phyloP scores from a whole-genome alignment of 2,797 vertebrate species.

The Coregonus ussuriensis region DNA sequence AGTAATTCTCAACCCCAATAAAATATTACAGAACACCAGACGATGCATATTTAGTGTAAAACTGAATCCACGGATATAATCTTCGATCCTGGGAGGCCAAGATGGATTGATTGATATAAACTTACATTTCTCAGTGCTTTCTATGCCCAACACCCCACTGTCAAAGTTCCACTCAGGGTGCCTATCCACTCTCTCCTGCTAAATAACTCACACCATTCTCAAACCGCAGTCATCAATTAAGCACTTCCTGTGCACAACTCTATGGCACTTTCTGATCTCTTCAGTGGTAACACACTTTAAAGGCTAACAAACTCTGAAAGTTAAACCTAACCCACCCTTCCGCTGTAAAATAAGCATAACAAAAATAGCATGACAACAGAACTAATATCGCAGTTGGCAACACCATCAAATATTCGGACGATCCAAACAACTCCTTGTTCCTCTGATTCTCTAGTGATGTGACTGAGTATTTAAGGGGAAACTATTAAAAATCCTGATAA shows the following conservation, averaged over 20 bases:
- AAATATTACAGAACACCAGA: too few relatives aligned
- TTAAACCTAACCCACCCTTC: constrained; percentile 49
- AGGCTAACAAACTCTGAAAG: constrained; percentile 67
- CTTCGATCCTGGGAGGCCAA: too few relatives aligned
- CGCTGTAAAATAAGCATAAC: constrained; percentile 46
- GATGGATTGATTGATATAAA: constrained; percentile 16
- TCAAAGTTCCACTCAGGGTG: constrained; percentile 48
- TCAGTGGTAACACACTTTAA: constrained; percentile 65
- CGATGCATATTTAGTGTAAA: too few relatives aligned
- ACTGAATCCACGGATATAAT: too few relatives aligned
- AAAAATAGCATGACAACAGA: constrained; percentile 44
- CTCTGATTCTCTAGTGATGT: constrained; percentile 12
- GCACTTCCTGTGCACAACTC: constrained; percentile 61
- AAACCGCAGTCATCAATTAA: constrained; percentile 43
- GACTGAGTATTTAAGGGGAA: constrained; percentile 29
- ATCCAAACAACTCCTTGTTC: constrained; percentile 31
- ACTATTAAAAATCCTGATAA: constrained; percentile 12
- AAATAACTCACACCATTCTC: constrained; percentile 27
- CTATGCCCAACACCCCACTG: constrained; percentile 25
- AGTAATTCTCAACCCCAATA: too few relatives aligned
- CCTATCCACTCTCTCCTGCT: constrained; percentile 43
- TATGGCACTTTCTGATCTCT: constrained; percentile 77
- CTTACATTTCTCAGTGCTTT: constrained; percentile 14
- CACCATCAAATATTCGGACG: constrained; percentile 20
- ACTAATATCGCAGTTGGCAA: constrained; percentile 24